These are phyloP conservation scores for Phasianus colchicus DNA, from an alignment of 2,113 vertebrate genomes.

Conservation along the genomic window DNA sequence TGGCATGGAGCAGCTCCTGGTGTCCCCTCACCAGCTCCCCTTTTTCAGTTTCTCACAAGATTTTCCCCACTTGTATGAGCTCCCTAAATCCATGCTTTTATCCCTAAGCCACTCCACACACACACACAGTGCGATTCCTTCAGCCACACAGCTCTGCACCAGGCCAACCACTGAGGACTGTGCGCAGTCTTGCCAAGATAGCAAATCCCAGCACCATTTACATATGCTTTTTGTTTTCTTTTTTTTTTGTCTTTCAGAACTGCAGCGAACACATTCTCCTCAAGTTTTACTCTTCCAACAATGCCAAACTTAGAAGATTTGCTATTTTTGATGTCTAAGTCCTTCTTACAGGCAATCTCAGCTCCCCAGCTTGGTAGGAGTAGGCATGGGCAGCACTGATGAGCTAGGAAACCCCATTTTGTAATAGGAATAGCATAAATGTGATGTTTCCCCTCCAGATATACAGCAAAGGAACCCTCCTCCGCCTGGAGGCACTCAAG, in stretches of 20 bases:
- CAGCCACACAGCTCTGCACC: accelerated
- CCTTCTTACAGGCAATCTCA: neutral
- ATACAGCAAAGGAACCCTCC: neutral
- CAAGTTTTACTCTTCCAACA: neutral
- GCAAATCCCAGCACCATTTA: neutral
- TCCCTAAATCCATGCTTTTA: neutral
- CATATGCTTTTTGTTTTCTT: neutral
- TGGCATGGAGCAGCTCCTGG: too few species aligned
- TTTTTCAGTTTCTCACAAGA: accelerated
- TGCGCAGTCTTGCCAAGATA: neutral
- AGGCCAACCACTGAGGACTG: neutral
- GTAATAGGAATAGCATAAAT: neutral
- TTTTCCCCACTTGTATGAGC: neutral
- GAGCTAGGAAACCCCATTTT: neutral
- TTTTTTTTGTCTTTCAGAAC: neutral
- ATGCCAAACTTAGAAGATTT: neutral
- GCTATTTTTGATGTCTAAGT: neutral
- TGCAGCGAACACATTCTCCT: neutral
- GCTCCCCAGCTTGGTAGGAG: neutral
- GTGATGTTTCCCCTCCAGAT: neutral
- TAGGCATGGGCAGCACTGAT: neutral
- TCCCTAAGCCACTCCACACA: neutral
- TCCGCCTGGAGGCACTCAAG: neutral
- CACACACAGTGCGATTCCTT: accelerated
- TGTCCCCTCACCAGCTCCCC: neutral